Evolutionary conservation across 2,797 vertebrate genomes (phyloP).

Genomic region (Danio aesculapii): DNA sequence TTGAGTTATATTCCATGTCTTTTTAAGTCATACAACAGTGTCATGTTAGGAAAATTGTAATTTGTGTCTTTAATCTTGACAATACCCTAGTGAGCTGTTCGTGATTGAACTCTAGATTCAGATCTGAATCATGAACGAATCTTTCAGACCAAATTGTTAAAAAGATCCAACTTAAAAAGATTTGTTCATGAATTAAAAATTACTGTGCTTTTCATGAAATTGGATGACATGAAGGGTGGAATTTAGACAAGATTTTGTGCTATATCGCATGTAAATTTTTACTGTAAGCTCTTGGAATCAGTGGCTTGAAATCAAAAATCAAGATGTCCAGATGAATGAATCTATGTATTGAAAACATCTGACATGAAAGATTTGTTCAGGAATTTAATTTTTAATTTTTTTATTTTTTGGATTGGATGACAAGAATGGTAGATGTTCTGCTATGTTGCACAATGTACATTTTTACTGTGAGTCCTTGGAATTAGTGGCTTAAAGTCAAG

Average conservation of each 20-base stretch:
- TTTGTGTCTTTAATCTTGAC: not conserved
- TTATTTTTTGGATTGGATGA: no score
- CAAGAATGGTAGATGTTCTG: no score
- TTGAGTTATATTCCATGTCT: not conserved
- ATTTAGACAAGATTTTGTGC: no score
- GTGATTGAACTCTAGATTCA: not conserved
- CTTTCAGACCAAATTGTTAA: not conserved
- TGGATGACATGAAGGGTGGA: no score
- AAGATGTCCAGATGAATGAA: not conserved
- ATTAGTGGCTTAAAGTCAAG: not conserved
- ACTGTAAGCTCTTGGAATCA: not conserved
- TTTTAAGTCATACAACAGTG: not conserved
- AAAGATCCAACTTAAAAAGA: not conserved
- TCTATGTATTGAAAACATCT: not conserved
- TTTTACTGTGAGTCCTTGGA: not conserved
- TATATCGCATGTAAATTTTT: not conserved
- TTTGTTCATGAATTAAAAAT: not conserved
- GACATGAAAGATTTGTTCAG: not conserved
- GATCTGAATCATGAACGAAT: not conserved
- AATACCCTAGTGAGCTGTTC: not conserved
- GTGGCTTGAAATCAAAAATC: not conserved
- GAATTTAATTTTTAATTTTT: no score
- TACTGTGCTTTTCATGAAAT: not conserved
- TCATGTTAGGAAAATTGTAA: not conserved
- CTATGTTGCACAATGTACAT: not conserved